Percentiles rank a stretch among this genome's conserved stretches.
Conservation (phyloP, 1,140 invertebrate species). For the Brachionus sp. region DNA sequence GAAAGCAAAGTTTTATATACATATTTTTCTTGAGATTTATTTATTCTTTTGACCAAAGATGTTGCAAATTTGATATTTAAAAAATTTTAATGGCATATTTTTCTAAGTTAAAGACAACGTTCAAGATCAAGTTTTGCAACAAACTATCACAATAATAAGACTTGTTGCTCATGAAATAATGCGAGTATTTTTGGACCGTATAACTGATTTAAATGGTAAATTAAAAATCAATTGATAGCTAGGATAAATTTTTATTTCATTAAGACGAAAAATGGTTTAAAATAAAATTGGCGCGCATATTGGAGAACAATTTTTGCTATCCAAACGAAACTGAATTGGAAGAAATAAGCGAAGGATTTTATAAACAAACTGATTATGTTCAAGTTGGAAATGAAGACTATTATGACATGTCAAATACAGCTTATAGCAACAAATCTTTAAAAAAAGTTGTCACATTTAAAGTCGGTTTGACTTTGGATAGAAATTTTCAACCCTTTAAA, state of each 20-base stretch:
- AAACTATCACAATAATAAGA: slow-evolving; percentile 53
- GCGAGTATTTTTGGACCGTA: slow-evolving; percentile 55
- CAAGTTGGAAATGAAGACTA: slow-evolving; percentile 19
- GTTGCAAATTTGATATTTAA: too few species aligned
- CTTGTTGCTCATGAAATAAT: slow-evolving; percentile 58
- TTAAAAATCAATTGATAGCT: too few species aligned
- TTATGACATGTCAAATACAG: not conserved
- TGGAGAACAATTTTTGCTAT: slow-evolving; percentile 54
- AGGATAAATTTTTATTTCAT: too few species aligned
- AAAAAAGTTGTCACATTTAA: slow-evolving; percentile 56
- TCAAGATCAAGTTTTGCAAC: slow-evolving; percentile 18
- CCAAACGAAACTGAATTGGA: slow-evolving; percentile 32
- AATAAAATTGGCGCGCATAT: slow-evolving; percentile 50
- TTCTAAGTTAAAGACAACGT: not conserved
- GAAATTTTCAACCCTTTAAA: slow-evolving; percentile 53
- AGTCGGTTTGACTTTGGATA: slow-evolving; percentile 54
- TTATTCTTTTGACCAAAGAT: too few species aligned
- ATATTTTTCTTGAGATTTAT: too few species aligned
- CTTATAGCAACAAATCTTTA: not conserved
- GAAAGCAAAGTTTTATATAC: too few species aligned
- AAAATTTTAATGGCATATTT: not conserved
- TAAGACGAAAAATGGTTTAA: slow-evolving; percentile 53
- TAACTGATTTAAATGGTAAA: slow-evolving; percentile 53
- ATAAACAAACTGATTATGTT: slow-evolving; percentile 20
- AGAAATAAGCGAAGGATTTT: slow-evolving; percentile 17